phyloP scores from a whole-genome alignment of 2,888 invertebrate genomes.

The Trisateles emortualis region DNA sequence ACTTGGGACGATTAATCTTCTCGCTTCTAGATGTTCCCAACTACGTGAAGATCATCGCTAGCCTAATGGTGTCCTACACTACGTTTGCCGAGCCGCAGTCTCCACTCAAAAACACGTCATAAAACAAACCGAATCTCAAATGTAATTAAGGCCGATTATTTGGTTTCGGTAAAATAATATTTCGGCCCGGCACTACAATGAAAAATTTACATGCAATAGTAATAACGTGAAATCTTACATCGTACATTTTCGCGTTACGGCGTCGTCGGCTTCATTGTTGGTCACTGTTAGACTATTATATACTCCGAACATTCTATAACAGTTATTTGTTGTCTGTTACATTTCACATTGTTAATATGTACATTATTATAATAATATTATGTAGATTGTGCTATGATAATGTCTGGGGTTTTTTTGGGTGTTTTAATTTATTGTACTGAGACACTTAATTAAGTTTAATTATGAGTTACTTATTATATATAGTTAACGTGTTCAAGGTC shows the following conservation, averaged over 20 bases:
- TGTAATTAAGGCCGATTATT: not conserved
- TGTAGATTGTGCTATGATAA: constrained; percentile 11
- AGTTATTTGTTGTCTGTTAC: constrained; percentile 42
- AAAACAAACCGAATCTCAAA: no score
- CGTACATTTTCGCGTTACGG: constrained; percentile 51
- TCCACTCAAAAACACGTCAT: no score
- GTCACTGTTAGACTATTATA: constrained; percentile 24
- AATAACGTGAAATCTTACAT: constrained; percentile 51
- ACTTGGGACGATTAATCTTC: no score
- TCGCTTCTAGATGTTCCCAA: no score
- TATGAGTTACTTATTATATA: not conserved
- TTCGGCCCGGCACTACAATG: no score
- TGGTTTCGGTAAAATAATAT: not conserved
- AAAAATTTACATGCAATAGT: constrained; percentile 46
- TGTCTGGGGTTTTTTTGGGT: constrained; percentile 8
- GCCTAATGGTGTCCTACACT: no score
- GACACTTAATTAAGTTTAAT: not conserved
- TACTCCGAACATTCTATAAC: constrained; percentile 42
- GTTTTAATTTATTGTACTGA: constrained; percentile 9
- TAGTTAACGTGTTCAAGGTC: not conserved
- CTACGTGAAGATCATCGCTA: no score
- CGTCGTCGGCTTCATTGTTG: constrained; percentile 45
- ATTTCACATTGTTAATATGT: constrained; percentile 32
- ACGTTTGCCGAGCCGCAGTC: no score
- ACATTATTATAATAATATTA: constrained; percentile 17